Conservation (phyloP, 2,113 vertebrate genomes). For the Tursiops truncatus region DNA sequence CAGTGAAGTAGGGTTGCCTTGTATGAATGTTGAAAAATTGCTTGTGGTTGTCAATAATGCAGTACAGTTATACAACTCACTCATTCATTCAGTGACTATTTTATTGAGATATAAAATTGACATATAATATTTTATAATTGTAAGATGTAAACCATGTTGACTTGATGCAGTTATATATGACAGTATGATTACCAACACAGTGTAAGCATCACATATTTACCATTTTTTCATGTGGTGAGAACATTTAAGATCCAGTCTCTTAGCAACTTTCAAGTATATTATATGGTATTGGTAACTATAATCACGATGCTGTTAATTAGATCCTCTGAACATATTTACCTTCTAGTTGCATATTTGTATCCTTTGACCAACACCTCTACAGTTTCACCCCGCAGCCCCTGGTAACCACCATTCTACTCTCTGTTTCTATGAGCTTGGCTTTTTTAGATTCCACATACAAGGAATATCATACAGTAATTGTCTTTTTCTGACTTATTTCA, state of each 20-base stretch:
- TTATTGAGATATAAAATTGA: neutral
- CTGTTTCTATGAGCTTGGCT: neutral
- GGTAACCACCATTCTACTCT: neutral
- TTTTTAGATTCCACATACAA: neutral
- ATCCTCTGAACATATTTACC: neutral
- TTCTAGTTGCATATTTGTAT: neutral
- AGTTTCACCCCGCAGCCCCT: neutral
- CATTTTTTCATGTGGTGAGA: neutral
- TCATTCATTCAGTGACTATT: neutral
- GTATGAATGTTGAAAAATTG: neutral
- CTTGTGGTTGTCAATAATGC: neutral
- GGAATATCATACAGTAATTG: neutral
- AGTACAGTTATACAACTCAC: neutral
- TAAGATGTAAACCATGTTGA: neutral
- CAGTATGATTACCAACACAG: neutral
- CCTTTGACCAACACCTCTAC: neutral
- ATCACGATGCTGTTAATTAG: neutral
- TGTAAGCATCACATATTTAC: neutral
- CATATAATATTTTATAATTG: neutral
- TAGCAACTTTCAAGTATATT: neutral
- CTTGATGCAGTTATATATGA: neutral
- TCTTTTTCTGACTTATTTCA: neutral
- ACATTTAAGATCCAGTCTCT: neutral
- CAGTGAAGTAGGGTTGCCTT: neutral
- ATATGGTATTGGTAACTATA: neutral